Evolutionary conservation across 53 echinoderm and acorn worm species (phyloP).

Genomic region (Paracentrotus lividus): DNA sequence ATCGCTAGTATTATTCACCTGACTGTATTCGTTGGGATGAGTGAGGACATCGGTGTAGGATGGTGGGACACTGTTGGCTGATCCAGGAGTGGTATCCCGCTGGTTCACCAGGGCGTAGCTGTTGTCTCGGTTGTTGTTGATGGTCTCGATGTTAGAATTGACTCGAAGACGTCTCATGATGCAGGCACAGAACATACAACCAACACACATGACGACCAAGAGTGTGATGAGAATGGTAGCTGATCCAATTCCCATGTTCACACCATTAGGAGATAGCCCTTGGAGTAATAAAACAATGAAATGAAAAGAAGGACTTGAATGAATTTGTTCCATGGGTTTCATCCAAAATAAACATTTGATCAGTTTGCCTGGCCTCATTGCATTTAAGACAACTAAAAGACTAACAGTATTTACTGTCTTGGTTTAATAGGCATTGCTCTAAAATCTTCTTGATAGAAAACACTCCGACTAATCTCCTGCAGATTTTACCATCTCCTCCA

Average conservation of each 20-base stretch:
- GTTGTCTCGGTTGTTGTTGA: slow-evolving; percentile 57
- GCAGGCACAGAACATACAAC: slow-evolving; percentile 69
- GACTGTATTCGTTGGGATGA: slow-evolving; percentile 55
- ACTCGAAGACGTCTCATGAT: slow-evolving; percentile 62
- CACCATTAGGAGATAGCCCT: background rate
- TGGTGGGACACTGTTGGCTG: slow-evolving; percentile 50
- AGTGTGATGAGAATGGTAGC: slow-evolving; percentile 55
- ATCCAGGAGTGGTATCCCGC: background rate
- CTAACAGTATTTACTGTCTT: too few species aligned
- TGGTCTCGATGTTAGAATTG: slow-evolving; percentile 34
- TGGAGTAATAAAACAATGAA: background rate
- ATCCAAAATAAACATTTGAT: too few species aligned
- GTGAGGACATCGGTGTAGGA: slow-evolving; percentile 61
- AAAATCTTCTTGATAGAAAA: too few species aligned
- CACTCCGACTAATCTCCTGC: too few species aligned
- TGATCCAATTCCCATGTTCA: slow-evolving; percentile 63
- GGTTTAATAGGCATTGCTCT: too few species aligned
- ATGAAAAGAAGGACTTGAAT: too few species aligned
- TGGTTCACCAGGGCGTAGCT: slow-evolving; percentile 37
- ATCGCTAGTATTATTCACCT: background rate
- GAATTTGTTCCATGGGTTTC: too few species aligned
- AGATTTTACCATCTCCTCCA: too few species aligned
- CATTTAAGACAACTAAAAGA: background rate
- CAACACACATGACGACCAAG: slow-evolving; percentile 62
- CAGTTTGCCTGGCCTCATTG: background rate